These are phyloP conservation scores for Jaculus jaculus DNA, from an alignment of 2,113 vertebrate species.

Conservation along the genomic window DNA sequence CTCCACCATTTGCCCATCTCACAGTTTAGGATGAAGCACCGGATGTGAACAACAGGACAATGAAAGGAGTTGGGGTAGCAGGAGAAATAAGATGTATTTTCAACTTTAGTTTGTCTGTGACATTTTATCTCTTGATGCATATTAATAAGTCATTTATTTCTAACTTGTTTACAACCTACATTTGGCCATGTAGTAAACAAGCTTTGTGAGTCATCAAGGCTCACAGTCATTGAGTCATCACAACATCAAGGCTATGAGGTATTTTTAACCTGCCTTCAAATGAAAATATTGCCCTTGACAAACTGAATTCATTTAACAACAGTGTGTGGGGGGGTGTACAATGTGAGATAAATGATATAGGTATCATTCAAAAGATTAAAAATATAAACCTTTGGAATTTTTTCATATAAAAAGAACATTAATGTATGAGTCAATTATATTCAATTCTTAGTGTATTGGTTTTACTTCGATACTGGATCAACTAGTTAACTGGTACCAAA, in stretches of 20 bases:
- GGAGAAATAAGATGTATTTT: not conserved
- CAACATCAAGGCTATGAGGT: not conserved
- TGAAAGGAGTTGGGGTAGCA: not conserved
- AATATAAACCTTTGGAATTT: constrained; percentile 2
- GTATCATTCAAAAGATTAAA: not conserved
- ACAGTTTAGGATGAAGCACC: not conserved
- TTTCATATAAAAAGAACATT: not conserved
- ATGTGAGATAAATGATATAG: constrained; percentile 24
- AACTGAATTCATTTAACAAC: not conserved
- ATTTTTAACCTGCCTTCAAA: constrained; percentile 60
- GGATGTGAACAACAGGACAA: not conserved
- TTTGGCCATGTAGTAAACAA: constrained; percentile 38
- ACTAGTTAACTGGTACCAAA: not conserved
- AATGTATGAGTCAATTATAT: not conserved
- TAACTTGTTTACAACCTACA: constrained; percentile 31
- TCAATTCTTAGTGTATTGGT: not conserved
- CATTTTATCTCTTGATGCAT: constrained; percentile 19
- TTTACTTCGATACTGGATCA: not conserved
- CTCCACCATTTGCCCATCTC: not conserved
- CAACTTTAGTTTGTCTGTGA: constrained; percentile 4
- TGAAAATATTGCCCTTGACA: constrained; percentile 18
- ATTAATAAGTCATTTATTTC: constrained; percentile 47
- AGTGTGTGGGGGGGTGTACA: not conserved
- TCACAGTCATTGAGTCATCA: not conserved
- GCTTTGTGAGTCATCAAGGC: constrained; percentile 36